A percentile compares a stretch with the other conserved stretches of the same genome.
Evolutionary conservation across 2,797 vertebrate genomes (phyloP).

Genomic region (Simalia tracyae): DNA sequence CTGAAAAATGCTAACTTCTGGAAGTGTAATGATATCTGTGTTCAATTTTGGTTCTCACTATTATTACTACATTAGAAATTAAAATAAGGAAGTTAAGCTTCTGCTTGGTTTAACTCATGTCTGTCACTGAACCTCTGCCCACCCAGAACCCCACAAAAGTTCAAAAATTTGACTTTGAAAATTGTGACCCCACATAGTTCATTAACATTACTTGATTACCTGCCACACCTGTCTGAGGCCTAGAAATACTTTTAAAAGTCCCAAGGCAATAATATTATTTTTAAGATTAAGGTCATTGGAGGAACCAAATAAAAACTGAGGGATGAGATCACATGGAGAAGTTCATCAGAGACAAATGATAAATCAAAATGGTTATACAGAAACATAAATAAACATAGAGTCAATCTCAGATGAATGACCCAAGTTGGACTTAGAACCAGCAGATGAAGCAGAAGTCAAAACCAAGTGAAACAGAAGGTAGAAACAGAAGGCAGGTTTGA

Average conservation of each 20-base stretch:
- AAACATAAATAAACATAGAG: not conserved
- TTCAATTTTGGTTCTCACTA: not conserved
- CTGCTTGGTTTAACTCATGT: not conserved
- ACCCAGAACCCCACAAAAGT: not conserved
- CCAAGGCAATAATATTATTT: not conserved
- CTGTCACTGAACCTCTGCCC: not conserved
- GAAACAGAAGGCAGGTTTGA: not conserved
- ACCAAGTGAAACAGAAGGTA: not conserved
- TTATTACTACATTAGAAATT: not conserved
- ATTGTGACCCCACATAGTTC: not conserved
- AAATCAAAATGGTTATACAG: not conserved
- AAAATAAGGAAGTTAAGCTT: not conserved
- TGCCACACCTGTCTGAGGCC: not conserved
- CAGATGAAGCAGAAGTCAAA: not conserved
- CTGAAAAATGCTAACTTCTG: not conserved
- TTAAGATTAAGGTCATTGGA: not conserved
- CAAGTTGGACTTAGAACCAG: not conserved
- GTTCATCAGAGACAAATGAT: not conserved
- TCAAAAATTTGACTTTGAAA: too few relatives aligned
- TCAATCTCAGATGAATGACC: not conserved
- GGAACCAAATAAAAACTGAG: not conserved
- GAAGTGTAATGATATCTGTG: not conserved
- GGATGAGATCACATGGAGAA: not conserved
- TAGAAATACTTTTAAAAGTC: not conserved
- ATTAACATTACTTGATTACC: not conserved